Evolutionary conservation across 2,113 vertebrate genomes (phyloP).

Genomic region (Chaetodon trifascialis): DNA sequence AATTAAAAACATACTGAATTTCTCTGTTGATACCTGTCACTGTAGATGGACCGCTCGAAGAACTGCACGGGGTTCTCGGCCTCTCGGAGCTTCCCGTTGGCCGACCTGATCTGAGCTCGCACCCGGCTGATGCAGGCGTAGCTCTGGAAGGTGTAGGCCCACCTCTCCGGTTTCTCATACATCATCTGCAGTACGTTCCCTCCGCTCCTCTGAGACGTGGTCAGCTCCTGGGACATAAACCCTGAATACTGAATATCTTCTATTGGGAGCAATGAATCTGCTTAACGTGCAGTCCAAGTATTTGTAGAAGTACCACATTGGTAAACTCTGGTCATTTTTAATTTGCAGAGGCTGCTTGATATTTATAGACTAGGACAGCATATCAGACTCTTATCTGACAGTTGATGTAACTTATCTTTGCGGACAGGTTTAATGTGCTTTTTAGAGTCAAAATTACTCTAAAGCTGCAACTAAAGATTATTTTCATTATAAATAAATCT

Average conservation of each 20-base stretch:
- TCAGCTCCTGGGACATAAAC: constrained; percentile 86
- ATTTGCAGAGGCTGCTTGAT: neutral
- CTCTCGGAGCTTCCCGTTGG: constrained; percentile 84
- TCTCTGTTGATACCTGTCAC: constrained; percentile 87
- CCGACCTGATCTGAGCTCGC: constrained; percentile 87
- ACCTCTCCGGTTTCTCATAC: constrained; percentile 94
- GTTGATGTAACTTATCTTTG: neutral
- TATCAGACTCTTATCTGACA: neutral
- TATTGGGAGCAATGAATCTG: neutral
- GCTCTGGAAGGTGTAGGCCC: constrained; percentile 95
- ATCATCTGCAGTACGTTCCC: constrained; percentile 94
- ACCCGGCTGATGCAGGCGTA: constrained; percentile 95
- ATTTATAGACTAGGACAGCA: neutral
- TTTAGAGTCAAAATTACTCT: neutral
- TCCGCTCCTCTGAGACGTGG: constrained; percentile 90
- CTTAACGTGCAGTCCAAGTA: neutral
- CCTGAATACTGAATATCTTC: neutral
- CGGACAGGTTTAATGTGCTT: neutral
- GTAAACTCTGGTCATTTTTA: neutral
- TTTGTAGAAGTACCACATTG: neutral
- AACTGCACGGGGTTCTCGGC: constrained; percentile 89
- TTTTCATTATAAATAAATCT: neutral
- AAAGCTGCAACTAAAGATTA: neutral
- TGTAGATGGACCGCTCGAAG: constrained; percentile 95
- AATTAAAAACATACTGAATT: neutral